A percentile compares a stretch with the other conserved stretches of the same genome.
These are phyloP conservation scores for Tetragonula clypearis DNA, from an alignment of 1,140 invertebrate genomes.

Conservation along the genomic window DNA sequence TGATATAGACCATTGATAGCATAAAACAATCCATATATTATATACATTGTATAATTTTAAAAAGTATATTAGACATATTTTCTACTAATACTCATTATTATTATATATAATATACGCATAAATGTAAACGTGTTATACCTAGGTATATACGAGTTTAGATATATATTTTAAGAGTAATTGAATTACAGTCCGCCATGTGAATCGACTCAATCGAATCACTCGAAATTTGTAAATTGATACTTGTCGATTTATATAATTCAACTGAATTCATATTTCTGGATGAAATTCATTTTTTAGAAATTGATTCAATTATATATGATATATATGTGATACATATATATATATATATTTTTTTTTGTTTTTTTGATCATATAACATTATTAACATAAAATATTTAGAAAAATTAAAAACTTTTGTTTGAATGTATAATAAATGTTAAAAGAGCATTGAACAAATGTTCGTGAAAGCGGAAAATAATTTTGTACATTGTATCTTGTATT, in stretches of 20 bases:
- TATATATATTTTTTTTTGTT: too few relatives aligned
- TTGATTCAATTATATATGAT: neutral
- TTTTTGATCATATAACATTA: neutral
- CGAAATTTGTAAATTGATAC: neutral
- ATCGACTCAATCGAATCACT: too few relatives aligned
- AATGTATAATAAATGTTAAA: neutral
- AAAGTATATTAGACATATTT: neutral
- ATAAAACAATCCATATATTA: neutral
- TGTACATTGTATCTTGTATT: too few relatives aligned
- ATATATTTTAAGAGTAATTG: neutral
- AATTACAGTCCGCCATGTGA: neutral
- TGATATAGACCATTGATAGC: neutral
- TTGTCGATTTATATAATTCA: neutral
- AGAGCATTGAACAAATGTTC: neutral
- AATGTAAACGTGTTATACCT: neutral
- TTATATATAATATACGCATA: neutral
- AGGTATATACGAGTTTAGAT: neutral
- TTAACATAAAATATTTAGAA: neutral
- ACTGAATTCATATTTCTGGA: neutral
- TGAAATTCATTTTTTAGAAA: neutral
- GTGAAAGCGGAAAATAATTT: neutral
- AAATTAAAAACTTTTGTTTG: neutral
- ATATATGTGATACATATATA: too few relatives aligned
- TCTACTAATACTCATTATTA: conserved; percentile 13
- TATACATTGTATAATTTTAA: neutral